Evolutionary conservation across 2,888 invertebrate genomes (phyloP).

Genomic region (Archips xylosteana): DNA sequence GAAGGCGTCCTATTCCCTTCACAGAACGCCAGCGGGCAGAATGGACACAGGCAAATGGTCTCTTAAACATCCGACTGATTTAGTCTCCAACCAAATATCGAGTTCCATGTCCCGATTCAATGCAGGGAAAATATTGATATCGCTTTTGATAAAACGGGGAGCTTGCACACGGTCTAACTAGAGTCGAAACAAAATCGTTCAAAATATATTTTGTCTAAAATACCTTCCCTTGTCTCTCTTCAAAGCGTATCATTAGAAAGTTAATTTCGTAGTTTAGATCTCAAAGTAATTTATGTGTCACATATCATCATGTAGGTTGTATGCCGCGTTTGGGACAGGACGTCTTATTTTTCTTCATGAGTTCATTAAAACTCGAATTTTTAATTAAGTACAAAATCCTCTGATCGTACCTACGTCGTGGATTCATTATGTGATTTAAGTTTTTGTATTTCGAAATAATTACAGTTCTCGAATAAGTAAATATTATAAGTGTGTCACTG

Average conservation of each 20-base stretch:
- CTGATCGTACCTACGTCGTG: conserved; percentile 35
- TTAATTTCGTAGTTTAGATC: conserved; percentile 41
- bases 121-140: conserved; percentile 31
- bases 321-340: conserved; percentile 27
- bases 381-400: conserved; percentile 39
- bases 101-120: conserved; percentile 44
- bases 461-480: conserved; percentile 52
- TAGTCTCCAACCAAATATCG: conserved; percentile 33
- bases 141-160: conserved; percentile 30
- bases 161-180: conserved; percentile 32
- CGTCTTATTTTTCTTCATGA: conserved; percentile 27
- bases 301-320: conserved; percentile 39
- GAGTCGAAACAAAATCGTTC: conserved; percentile 11
- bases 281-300: conserved; percentile 36
- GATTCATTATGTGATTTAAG: conserved; percentile 40
- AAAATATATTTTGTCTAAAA: conserved; percentile 16
- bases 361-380: conserved; percentile 26
- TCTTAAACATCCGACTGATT: conserved; percentile 60
- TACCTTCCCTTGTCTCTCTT: conserved; percentile 36
- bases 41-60: conserved; percentile 78
- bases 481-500: conserved; percentile 62
- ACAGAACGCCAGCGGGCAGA: conserved; percentile 73
- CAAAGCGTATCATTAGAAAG: conserved; percentile 39
- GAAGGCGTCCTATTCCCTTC: conserved; percentile 95
- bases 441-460: conserved; percentile 40